phyloP scores from a whole-genome alignment of 2,113 vertebrate genomes.

The Centropus unirufus region DNA sequence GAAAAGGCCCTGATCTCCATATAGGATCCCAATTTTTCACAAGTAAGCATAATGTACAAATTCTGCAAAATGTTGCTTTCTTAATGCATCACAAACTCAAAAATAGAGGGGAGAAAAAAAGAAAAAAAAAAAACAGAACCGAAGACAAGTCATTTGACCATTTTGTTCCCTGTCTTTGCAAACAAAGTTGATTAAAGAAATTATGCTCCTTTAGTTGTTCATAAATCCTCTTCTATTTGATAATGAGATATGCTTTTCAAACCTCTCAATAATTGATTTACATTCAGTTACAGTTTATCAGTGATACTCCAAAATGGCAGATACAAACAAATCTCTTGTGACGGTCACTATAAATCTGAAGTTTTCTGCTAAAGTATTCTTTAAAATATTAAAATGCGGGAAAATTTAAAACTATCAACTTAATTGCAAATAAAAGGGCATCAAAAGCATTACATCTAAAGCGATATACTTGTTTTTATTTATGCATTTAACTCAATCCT shows the following conservation, averaged over 20 bases:
- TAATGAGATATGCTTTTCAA: neutral
- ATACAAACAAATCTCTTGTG: neutral
- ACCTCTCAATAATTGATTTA: neutral
- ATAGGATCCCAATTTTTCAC: neutral
- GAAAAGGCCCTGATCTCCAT: neutral
- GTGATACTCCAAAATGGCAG: neutral
- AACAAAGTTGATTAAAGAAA: neutral
- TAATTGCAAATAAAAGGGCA: neutral
- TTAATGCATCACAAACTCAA: neutral
- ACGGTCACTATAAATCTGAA: neutral
- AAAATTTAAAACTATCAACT: neutral
- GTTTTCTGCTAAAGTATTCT: neutral
- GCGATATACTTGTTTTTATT: neutral
- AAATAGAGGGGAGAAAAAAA: neutral
- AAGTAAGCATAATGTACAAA: neutral
- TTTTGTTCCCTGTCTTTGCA: neutral
- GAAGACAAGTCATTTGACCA: neutral
- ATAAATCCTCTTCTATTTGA: neutral
- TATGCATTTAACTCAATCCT: neutral
- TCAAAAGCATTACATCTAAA: accelerated
- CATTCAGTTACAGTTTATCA: neutral
- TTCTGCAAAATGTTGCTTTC: neutral
- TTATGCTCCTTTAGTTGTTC: neutral
- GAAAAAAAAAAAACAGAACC: neutral
- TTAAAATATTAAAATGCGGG: neutral